Evolutionary conservation across 2,113 vertebrate genomes (phyloP).

Genomic region (Ictidomys tridecemlineatus): DNA sequence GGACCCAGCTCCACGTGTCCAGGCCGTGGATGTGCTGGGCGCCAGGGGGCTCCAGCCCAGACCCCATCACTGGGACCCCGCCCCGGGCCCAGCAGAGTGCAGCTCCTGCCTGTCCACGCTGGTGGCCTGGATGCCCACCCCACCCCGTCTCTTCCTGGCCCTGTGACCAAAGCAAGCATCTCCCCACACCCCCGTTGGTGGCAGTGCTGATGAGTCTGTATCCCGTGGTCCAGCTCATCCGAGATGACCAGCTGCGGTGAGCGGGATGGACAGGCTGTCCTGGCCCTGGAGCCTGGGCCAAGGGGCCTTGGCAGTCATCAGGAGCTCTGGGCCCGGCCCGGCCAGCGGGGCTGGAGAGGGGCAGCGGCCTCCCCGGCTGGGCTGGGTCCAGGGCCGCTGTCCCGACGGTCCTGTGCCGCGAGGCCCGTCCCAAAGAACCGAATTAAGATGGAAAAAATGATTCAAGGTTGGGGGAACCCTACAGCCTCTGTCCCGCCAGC

Average conservation of each 20-base stretch:
- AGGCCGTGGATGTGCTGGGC: background rate
- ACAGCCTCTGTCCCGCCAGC: background rate
- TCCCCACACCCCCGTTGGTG: background rate
- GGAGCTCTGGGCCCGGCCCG: background rate
- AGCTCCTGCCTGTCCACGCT: no score
- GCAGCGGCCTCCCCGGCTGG: accelerated
- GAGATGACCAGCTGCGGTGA: no score
- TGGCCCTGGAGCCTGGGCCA: accelerated
- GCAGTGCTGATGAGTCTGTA: background rate
- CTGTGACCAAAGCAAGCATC: slow-evolving; percentile 12
- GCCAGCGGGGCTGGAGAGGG: background rate
- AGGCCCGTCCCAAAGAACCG: background rate
- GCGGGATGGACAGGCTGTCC: background rate
- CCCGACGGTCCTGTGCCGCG: background rate
- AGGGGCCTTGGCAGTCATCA: background rate
- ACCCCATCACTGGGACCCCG: no score
- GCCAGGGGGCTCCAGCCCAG: accelerated
- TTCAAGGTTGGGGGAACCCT: background rate
- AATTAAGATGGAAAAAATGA: background rate
- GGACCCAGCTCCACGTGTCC: accelerated
- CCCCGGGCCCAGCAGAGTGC: accelerated
- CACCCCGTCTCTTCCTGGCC: background rate
- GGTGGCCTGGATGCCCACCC: background rate
- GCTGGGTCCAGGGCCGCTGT: background rate
- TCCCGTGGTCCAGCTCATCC: no score